Evolutionary conservation across 2,113 vertebrate species (phyloP).

Genomic region (Chloroceryle aenea): DNA sequence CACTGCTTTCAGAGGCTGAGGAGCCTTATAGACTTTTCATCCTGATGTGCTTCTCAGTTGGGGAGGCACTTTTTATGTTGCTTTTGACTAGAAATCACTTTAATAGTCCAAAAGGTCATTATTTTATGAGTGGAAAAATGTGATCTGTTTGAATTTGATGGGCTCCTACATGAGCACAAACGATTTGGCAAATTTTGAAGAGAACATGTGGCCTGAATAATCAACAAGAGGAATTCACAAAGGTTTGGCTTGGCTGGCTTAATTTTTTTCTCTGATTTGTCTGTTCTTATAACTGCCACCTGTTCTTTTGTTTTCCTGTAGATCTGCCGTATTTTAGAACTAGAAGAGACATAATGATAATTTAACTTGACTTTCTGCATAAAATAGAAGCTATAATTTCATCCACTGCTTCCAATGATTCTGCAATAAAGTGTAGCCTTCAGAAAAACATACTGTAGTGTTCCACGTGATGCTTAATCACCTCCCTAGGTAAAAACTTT

Average conservation of each 20-base stretch:
- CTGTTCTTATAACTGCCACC: constrained; percentile 65
- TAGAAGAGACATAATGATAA: not conserved
- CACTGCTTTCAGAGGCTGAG: not conserved
- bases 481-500: not conserved
- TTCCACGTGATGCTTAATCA: not conserved
- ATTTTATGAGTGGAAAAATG: not conserved
- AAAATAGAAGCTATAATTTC: constrained; percentile 5
- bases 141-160: constrained; percentile 11
- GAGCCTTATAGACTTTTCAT: not conserved
- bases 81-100: not conserved
- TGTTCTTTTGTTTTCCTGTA: constrained; percentile 54
- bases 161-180: not conserved
- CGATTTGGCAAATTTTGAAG: constrained; percentile 56
- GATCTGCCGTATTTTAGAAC: not conserved
- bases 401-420: not conserved
- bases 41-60: not conserved
- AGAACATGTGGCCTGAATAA: constrained; percentile 66
- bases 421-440: not conserved
- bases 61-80: not conserved
- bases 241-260: constrained; percentile 47
- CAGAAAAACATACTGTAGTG: not conserved
- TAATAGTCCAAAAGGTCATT: not conserved
- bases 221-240: constrained; percentile 60
- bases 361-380: constrained; percentile 24
- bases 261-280: constrained; percentile 52